phyloP scores from a whole-genome alignment of 1,140 invertebrate species.

The Aporrectodea caliginosa region DNA sequence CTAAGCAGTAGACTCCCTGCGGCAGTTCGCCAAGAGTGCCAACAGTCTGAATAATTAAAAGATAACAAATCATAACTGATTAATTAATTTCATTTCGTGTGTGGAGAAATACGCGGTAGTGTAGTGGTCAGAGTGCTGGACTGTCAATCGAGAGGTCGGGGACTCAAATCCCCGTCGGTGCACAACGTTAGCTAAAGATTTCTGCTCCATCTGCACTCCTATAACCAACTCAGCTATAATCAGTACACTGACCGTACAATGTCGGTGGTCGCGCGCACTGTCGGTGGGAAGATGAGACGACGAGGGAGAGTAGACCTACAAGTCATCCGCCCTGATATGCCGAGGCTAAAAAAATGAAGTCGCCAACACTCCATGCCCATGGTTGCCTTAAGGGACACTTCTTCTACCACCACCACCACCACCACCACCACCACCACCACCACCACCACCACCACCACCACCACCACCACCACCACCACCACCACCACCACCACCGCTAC shows the following conservation, averaged over 20 bases:
- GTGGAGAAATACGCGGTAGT: background rate
- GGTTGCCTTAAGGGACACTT: background rate
- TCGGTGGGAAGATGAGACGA: too few species aligned
- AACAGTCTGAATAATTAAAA: background rate
- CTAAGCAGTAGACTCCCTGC: slow-evolving; percentile 25
- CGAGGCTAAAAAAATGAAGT: too few species aligned
- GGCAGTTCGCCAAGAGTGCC: background rate
- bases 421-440: background rate
- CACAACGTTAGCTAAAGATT: background rate
- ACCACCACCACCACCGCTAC: too few species aligned
- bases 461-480: background rate
- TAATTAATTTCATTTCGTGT: background rate
- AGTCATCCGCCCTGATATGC: too few species aligned
- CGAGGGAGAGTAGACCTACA: too few species aligned
- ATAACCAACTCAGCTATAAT: background rate
- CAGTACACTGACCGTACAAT: too few species aligned
- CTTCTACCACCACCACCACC: background rate
- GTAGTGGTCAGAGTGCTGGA: background rate
- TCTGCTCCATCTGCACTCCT: background rate
- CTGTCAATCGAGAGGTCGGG: background rate
- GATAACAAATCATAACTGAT: background rate
- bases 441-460: background rate
- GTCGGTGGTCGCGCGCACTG: too few species aligned
- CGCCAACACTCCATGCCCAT: too few species aligned
- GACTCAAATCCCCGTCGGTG: background rate